phyloP scores from a whole-genome alignment of 1,140 invertebrate species.

The Psix sp. region DNA sequence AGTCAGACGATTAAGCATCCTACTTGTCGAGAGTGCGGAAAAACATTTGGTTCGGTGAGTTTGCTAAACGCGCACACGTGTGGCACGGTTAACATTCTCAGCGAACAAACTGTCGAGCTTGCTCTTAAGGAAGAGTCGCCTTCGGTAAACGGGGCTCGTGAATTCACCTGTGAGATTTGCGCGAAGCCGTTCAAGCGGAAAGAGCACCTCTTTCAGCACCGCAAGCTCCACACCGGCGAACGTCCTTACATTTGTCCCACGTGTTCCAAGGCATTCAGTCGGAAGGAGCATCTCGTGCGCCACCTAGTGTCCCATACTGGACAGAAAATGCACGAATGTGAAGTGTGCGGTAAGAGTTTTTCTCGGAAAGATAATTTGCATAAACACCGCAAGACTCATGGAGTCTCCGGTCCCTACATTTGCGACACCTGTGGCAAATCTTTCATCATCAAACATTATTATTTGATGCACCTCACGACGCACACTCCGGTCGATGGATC shows the following conservation, averaged over 20 bases:
- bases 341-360: slow-evolving; percentile 86
- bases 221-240: slow-evolving; percentile 87
- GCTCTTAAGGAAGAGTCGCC: slow-evolving; percentile 63
- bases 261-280: slow-evolving; percentile 85
- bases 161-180: slow-evolving; percentile 79
- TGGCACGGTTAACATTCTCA: slow-evolving; percentile 60
- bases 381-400: slow-evolving; percentile 84
- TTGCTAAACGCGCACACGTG: slow-evolving; percentile 70
- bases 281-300: slow-evolving; percentile 84
- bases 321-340: slow-evolving; percentile 85
- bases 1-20: slow-evolving; percentile 67
- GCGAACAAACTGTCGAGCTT: slow-evolving; percentile 62
- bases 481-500: slow-evolving; percentile 71
- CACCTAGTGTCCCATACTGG: slow-evolving; percentile 87
- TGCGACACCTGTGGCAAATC: slow-evolving; percentile 85
- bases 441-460: slow-evolving; percentile 84
- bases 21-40: slow-evolving; percentile 74
- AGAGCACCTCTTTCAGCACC: slow-evolving; percentile 81
- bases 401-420: slow-evolving; percentile 81
- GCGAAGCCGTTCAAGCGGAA: slow-evolving; percentile 80
- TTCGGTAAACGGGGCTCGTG: slow-evolving; percentile 63
- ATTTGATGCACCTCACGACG: slow-evolving; percentile 79
- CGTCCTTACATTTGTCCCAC: slow-evolving; percentile 83
- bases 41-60: slow-evolving; percentile 65
- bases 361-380: slow-evolving; percentile 86